Evolutionary conservation across 2,113 vertebrate species (phyloP).

Genomic region (Origma solitaria): DNA sequence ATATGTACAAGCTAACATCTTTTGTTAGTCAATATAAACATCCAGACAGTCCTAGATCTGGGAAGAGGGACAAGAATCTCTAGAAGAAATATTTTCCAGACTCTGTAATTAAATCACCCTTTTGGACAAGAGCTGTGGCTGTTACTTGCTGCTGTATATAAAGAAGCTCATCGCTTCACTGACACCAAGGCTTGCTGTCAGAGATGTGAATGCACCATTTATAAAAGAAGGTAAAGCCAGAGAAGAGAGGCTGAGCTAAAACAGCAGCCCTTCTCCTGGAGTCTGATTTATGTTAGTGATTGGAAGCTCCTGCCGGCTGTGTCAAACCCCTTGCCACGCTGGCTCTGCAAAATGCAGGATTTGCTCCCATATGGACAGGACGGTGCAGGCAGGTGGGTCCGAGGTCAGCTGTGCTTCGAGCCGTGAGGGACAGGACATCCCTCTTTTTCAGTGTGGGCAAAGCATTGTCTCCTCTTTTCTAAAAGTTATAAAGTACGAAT

Average conservation of each 20-base stretch:
- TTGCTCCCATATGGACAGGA: not conserved
- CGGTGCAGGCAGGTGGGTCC: accelerated
- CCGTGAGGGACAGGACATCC: not conserved
- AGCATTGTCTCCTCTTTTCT: not conserved
- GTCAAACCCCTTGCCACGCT: accelerated
- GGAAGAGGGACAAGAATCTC: not conserved
- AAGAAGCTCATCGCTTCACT: not conserved
- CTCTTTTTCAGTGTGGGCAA: not conserved
- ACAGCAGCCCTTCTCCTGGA: not conserved
- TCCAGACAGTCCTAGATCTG: not conserved
- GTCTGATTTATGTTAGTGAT: not conserved
- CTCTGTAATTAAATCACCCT: not conserved
- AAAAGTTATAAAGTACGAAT: not conserved
- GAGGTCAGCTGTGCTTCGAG: not conserved
- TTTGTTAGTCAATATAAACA: not conserved
- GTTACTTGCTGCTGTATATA: not conserved
- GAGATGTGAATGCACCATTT: not conserved
- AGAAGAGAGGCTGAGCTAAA: not conserved
- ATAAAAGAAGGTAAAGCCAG: not conserved
- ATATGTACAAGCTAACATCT: not conserved
- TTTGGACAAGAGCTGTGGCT: not conserved
- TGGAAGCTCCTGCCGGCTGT: not conserved
- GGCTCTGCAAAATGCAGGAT: not conserved
- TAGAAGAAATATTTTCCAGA: not conserved
- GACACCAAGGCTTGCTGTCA: not conserved